Conservation (phyloP, 2,888 invertebrate species). For the Autographa pulchrina region DNA sequence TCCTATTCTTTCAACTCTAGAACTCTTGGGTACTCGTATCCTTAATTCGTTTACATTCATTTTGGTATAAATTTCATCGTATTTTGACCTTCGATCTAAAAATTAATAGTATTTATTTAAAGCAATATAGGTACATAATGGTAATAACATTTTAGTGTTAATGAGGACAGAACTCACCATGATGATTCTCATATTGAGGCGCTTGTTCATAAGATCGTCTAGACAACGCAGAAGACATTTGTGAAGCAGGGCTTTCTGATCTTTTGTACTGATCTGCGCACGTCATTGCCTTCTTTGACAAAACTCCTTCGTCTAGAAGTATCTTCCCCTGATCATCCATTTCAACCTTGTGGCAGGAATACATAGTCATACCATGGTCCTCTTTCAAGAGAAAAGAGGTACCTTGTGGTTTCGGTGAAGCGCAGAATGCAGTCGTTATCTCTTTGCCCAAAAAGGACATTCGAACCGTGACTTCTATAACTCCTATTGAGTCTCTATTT, state of each 20-base stretch:
- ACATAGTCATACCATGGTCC: conserved; percentile 84
- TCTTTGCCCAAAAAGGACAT: conserved; percentile 87
- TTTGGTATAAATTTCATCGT: conserved; percentile 85
- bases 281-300: conserved; percentile 67
- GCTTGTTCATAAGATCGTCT: conserved; percentile 59
- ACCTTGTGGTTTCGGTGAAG: conserved; percentile 74
- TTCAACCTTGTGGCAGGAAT: conserved; percentile 85
- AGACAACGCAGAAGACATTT: conserved; percentile 65
- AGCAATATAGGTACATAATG: neutral
- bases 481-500: conserved; percentile 78
- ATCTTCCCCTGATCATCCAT: conserved; percentile 85
- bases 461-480: conserved; percentile 81
- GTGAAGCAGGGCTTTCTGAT: conserved; percentile 70
- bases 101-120: conserved; percentile 11
- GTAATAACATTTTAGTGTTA: neutral
- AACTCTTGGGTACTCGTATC: conserved; percentile 84
- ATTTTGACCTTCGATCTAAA: conserved; percentile 74
- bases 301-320: conserved; percentile 79
- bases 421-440: conserved; percentile 83
- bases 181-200: conserved; percentile 41
- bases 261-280: conserved; percentile 55
- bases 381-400: conserved; percentile 77
- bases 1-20: conserved; percentile 77
- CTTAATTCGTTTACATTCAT: conserved; percentile 84
- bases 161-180: conserved; percentile 58